Base-by-base conservation (phyloP, 2,888 invertebrate genomes). In the Chaitophorus viminalis region DNA sequence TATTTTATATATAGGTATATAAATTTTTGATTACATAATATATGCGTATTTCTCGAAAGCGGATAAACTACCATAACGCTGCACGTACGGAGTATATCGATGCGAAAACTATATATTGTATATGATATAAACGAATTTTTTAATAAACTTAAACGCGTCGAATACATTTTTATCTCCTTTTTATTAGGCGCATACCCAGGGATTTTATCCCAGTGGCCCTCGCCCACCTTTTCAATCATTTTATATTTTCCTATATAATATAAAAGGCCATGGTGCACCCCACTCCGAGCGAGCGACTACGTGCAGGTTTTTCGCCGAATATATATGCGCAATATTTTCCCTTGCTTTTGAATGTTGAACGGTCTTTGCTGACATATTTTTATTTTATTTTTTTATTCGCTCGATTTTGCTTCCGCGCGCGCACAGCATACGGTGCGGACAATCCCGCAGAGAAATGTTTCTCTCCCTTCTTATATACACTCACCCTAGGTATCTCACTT, bases 81-180 rank as follows among this genome's bases (percentile, higher is more conserved):
- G n/a, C 60, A 60, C 60, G 60, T 60, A 21, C 60, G 60, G 60
- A 18, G 60, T 60, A 76, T 29, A 52, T 52, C 17, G 52, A 46
- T 18, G 76, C 46, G 4, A 76, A 76, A 52, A 76, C 76, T 60
- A 60, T 60, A 52, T 29, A 68, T 68, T 68, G n/a, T 29, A 9
- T 29, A 70, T 76, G 31, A 54, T 60, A 52, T 65, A 79, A 79
- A 65, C 60, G 78, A 36, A 60, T 46, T 75, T 75, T 76, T 84
- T 84, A 84, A 84, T 84, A 84, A 84, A 84, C 83, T 84, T 65
- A 31, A 84, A 84, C 83, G 31, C 75, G 60, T 76, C 75, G 65
- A 76, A 65, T 65, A 65, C 9, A 65, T 75, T 84, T 84, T 84
- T 84, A 76, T 68, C 6, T 76, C 46, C 1, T 84, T 84, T 84